Evolutionary conservation across 2,113 vertebrate species (phyloP).

Genomic region (Brachyistius frenatus): DNA sequence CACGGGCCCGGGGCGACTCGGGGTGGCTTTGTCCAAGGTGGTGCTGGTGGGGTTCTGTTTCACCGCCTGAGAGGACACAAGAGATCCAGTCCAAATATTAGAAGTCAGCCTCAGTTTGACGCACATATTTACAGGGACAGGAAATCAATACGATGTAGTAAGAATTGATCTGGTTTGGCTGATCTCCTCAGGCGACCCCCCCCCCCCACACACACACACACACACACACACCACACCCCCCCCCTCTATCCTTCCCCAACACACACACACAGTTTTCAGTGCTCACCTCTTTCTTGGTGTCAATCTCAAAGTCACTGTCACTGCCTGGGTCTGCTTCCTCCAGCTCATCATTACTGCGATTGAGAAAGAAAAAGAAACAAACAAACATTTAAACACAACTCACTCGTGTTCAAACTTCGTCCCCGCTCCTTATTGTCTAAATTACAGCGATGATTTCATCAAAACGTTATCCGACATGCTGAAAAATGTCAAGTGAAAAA

Average conservation of each 20-base stretch:
- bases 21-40: constrained; percentile 68
- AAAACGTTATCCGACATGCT: constrained; percentile 7
- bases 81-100: no score
- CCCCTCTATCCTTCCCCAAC: no score
- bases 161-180: no score
- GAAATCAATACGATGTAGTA: no score
- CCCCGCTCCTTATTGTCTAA: not conserved
- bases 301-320: constrained; percentile 89
- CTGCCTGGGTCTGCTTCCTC: constrained; percentile 88
- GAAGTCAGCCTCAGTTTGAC: no score
- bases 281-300: constrained; percentile 90
- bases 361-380: not conserved
- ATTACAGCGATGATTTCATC: not conserved
- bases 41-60: constrained; percentile 76
- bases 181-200: no score
- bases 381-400: not conserved
- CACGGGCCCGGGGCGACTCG: constrained; percentile 80
- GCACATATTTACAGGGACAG: no score
- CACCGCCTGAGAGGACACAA: constrained; percentile 47
- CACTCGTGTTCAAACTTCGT: not conserved
- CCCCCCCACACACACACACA: no score
- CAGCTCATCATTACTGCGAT: constrained; percentile 86
- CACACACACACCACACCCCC: not conserved
- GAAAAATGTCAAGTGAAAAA: constrained; percentile 23
- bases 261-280: not conserved